Base-by-base conservation (phyloP, 35 echinoderm and acorn worm species). In the Heliocidaris tuberculata region DNA sequence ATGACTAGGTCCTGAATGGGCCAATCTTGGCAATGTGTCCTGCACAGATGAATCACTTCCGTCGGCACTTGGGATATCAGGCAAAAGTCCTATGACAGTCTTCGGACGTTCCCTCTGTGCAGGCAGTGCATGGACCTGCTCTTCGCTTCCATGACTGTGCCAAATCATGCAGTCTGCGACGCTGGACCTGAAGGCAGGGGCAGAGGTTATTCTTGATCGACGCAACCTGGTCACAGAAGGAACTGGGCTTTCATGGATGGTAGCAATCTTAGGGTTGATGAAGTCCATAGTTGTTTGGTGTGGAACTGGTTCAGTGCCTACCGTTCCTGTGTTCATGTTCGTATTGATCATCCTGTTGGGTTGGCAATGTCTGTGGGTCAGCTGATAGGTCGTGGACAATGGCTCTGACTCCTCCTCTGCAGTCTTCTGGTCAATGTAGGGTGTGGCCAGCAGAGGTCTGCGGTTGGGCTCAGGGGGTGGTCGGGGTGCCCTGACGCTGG, bases 261-360 rank as follows among this genome's bases (percentile, higher is more conserved):
- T 97, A 65, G 95, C 93, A 31, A 95, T 85, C 85, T 94, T 94
- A 0, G 97, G 96, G 86, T 99, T 99, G 31, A 99, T 94, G 48
- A 95, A 99, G 9, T 7, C 56, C 86, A 95, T 94, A 9, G 97
- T 95, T 70, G 94, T 97, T 88, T 97, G 94, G 6, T 65, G 31
- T 12, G 98, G 96, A 16, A 97, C 49, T 30, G 94, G 91, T 6
- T 56, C 21, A 13, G 65, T 42, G 5, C 96, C 94, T 6, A 97
- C 92, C 13, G 42, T 48, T 16, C 98, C 98, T 19, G 98, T 99
- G 65, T 95, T 97, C 98, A 99, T 99, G 85, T 99, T 99, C 2
- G 98, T 99, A 86, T 95, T 93, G 9, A 99, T 86, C 10, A 94
- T 93, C 17, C 95, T 95, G 70, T 99, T 99, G 9, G 98, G 98